Evolutionary conservation across 1,140 invertebrate species (phyloP).

Genomic region (Drosophila nebulosa): DNA sequence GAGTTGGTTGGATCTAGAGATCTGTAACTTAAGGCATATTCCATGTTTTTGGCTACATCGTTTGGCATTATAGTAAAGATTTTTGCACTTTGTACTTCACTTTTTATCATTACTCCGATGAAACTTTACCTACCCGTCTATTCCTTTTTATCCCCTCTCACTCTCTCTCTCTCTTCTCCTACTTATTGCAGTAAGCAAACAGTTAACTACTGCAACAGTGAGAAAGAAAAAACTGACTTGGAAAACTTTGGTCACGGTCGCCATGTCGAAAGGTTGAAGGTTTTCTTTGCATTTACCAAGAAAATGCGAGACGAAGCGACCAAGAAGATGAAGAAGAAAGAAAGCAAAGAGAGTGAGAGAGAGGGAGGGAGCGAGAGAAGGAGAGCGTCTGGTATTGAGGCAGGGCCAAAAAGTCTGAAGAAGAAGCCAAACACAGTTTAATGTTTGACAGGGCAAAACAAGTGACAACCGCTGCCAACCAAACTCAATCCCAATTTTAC

Average conservation of each 20-base stretch:
- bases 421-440: slow-evolving; percentile 59
- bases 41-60: too few species aligned
- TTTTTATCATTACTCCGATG: slow-evolving; percentile 52
- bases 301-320: not conserved
- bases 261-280: slow-evolving; percentile 42
- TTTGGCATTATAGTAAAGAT: too few species aligned
- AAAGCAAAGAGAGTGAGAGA: not conserved
- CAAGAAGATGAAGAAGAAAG: not conserved
- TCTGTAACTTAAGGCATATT: too few species aligned
- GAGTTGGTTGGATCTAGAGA: too few species aligned
- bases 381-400: not conserved
- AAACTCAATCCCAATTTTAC: not conserved
- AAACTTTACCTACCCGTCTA: slow-evolving; percentile 66
- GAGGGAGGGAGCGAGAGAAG: too few species aligned
- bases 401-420: slow-evolving; percentile 24
- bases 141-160: too few species aligned
- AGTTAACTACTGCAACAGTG: slow-evolving; percentile 44
- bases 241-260: slow-evolving; percentile 47
- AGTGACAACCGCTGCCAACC: slow-evolving; percentile 6
- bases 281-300: slow-evolving; percentile 57
- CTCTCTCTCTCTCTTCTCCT: not conserved
- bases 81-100: too few species aligned
- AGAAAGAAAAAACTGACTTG: slow-evolving; percentile 23
- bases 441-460: slow-evolving; percentile 66
- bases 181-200: slow-evolving; percentile 6